phyloP scores from a whole-genome alignment of 1,140 invertebrate species.

The Megalopta genalis region DNA sequence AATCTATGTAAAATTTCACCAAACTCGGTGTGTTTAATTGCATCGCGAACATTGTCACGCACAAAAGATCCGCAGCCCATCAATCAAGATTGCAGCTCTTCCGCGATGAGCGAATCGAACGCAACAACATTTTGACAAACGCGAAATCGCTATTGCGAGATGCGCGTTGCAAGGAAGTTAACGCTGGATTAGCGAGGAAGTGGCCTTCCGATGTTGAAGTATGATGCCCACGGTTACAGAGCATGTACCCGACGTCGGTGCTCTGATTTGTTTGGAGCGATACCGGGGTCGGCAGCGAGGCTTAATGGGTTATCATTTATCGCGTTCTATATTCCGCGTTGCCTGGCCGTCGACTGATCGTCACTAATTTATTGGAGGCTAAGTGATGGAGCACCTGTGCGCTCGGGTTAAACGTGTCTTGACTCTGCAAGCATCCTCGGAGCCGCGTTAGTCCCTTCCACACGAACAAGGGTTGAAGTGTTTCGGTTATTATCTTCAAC shows the following conservation, averaged over 20 bases:
- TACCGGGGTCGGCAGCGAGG: slow-evolving; percentile 3
- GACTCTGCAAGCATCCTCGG: neutral
- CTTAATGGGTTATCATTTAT: slow-evolving; percentile 46
- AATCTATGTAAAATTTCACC: no score
- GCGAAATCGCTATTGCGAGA: neutral
- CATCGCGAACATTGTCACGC: no score
- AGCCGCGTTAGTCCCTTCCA: neutral
- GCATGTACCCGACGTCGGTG: neutral
- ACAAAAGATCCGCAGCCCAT: no score
- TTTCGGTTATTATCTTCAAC: neutral
- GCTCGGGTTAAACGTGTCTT: neutral
- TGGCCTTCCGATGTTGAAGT: slow-evolving; percentile 1
- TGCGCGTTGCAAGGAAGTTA: neutral
- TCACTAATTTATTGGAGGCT: slow-evolving; percentile 29
- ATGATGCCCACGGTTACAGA: neutral
- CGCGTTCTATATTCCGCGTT: slow-evolving; percentile 35
- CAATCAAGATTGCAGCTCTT: neutral
- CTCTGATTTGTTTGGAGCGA: slow-evolving; percentile 34
- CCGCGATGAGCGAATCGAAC: neutral
- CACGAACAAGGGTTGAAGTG: slow-evolving; percentile 2
- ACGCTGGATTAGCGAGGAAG: neutral
- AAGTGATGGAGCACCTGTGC: slow-evolving; percentile 22
- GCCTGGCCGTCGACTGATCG: slow-evolving; percentile 20
- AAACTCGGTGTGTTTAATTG: no score
- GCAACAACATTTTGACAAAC: slow-evolving; percentile 12